Base-by-base conservation (phyloP, 2,797 vertebrate genomes). In the Acridotheres tristis region DNA sequence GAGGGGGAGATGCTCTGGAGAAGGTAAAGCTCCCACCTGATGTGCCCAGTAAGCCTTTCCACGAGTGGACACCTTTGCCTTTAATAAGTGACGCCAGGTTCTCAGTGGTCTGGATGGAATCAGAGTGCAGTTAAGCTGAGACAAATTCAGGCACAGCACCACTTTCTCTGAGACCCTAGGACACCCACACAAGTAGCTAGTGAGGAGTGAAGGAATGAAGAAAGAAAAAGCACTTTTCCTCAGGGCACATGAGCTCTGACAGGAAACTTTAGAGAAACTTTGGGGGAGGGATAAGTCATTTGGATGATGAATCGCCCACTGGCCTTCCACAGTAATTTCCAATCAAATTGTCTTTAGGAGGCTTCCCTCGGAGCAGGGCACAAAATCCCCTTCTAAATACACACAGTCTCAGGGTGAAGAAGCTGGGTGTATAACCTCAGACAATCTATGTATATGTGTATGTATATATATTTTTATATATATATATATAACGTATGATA, bases 191-290 rank as follows among this genome's bases (percentile, higher is more conserved):
- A 93, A 89, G 84, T 63, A 89, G 86, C 67, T 67, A 79, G 25
- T 14, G 61, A 93, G 74, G 72, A 93, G 55, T 59, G 63, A 95
- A 95, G 68, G 82, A 91, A 86, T 73, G 83, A 94, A 77, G 75
- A 86, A 93, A 94, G 81, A 76, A 94, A 89, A 87, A 94, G 72
- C 74, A 61, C 81, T 95, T 94, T 94, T 94, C 94, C 92, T 91
- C 72, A 18, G 90, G 88, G 93, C 92, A 79, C 55, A 53, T 50
- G 84, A 93, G 90, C 84, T 87, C 84, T 94, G 88, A 85, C 83
- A 93, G 92, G 92, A 93, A 95, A 90, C 80, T 95, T 92, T 30
- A 90, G 74, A 93, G 92, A 87, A 95, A 78, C 92, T 92, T 6
- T 53, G 84, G 71, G 93, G 95, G 93, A 96, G 92, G 92, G 92